A percentile compares a stretch with the other conserved stretches of the same genome.
phyloP scores from a whole-genome alignment of 2,797 vertebrate species.

The Schizothorax lantsangensis region DNA sequence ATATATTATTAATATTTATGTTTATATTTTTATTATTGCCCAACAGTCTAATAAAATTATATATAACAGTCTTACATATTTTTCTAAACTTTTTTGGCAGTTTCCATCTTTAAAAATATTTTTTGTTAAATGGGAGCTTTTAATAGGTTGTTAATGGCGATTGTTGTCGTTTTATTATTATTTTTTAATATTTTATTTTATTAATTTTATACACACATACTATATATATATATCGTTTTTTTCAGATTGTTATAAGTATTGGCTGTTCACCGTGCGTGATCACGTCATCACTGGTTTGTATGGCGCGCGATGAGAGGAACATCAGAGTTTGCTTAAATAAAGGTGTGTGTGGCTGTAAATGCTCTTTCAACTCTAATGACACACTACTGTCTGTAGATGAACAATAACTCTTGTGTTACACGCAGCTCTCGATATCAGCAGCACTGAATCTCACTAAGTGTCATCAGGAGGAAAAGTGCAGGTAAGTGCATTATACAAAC shows the following conservation, averaged over 20 bases:
- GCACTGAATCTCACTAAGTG: neutral
- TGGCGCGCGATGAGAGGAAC: neutral
- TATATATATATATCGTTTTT: too few relatives aligned
- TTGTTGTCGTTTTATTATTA: neutral
- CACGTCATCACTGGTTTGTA: neutral
- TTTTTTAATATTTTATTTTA: too few relatives aligned
- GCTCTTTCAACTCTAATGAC: neutral
- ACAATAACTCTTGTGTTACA: neutral
- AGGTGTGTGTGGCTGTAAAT: constrained; percentile 23
- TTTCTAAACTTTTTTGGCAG: too few relatives aligned
- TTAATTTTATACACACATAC: too few relatives aligned
- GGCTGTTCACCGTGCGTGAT: neutral
- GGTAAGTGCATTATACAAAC: neutral
- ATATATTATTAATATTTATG: neutral
- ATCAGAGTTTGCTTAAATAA: neutral
- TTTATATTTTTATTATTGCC: neutral
- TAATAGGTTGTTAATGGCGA: neutral
- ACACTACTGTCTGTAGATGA: neutral
- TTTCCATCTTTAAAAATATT: neutral
- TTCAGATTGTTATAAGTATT: too few relatives aligned
- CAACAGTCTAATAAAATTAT: neutral
- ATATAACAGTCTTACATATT: too few relatives aligned
- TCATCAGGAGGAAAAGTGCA: neutral
- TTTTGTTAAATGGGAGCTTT: neutral
- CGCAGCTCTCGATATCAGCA: neutral